Percentiles rank a stretch among this genome's conserved stretches.
Evolutionary conservation across 2,888 invertebrate genomes (phyloP).

Genomic region (Prosapia bicincta): DNA sequence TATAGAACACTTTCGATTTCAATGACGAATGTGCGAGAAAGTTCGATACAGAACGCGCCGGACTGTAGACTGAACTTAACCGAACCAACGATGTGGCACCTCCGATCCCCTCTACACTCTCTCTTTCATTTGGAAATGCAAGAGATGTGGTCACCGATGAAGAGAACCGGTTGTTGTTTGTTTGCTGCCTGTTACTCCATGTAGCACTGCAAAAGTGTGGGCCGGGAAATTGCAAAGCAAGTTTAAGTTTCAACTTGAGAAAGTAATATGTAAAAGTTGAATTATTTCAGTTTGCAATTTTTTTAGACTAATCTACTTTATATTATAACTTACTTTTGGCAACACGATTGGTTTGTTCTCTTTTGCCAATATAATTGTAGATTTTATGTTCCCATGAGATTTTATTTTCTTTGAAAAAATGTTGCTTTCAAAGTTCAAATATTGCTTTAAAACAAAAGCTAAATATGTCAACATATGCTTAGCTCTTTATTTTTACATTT

Average conservation of each 20-base stretch:
- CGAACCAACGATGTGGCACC: neutral
- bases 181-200: neutral
- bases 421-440: no score
- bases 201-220: neutral
- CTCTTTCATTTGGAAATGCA: neutral
- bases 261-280: neutral
- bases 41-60: neutral
- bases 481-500: no score
- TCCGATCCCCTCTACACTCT: neutral
- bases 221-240: neutral
- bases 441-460: no score
- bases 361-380: no score
- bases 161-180: neutral
- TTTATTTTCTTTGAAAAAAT: no score
- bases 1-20: neutral
- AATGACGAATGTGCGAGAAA: neutral
- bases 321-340: neutral
- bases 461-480: no score
- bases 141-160: neutral
- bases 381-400: no score
- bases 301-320: no score
- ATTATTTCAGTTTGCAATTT: no score
- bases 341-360: no score
- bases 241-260: neutral
- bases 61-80: neutral